These are phyloP conservation scores for Xenops minutus DNA, from an alignment of 2,797 vertebrate species.

Conservation along the genomic window DNA sequence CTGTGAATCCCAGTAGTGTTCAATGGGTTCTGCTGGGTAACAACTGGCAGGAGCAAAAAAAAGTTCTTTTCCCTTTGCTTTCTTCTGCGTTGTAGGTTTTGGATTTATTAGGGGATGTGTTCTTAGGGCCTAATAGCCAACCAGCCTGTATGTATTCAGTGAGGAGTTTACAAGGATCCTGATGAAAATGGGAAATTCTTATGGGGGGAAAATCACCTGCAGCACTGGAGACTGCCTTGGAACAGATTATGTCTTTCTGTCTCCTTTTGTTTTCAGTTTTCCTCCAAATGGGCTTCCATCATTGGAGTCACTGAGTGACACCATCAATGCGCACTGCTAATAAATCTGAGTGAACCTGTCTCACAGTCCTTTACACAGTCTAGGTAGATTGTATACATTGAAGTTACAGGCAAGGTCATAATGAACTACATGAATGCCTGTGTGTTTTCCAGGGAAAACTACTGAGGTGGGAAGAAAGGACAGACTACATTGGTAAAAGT, in stretches of 20 bases:
- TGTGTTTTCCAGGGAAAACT: not conserved
- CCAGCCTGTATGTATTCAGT: not conserved
- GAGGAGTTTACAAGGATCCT: not conserved
- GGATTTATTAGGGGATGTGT: not conserved
- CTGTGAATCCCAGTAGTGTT: not conserved
- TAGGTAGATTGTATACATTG: not conserved
- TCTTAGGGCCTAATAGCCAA: not conserved
- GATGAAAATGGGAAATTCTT: not conserved
- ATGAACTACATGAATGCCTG: not conserved
- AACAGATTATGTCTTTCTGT: not conserved
- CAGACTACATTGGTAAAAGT: not conserved
- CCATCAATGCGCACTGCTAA: not conserved
- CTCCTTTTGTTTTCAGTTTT: not conserved
- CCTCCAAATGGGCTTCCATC: not conserved
- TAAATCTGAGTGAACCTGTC: not conserved
- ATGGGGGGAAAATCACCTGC: not conserved
- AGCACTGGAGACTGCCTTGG: not conserved
- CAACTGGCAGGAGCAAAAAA: not conserved
- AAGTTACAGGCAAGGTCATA: not conserved
- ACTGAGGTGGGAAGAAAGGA: not conserved
- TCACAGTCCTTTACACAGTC: not conserved
- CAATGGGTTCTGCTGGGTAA: not conserved
- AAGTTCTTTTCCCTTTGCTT: not conserved
- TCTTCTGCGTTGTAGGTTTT: not conserved
- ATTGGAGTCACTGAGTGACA: too few species aligned